These are phyloP conservation scores for Papilio glaucus DNA, from an alignment of 1,140 invertebrate species.

Conservation along the genomic window DNA sequence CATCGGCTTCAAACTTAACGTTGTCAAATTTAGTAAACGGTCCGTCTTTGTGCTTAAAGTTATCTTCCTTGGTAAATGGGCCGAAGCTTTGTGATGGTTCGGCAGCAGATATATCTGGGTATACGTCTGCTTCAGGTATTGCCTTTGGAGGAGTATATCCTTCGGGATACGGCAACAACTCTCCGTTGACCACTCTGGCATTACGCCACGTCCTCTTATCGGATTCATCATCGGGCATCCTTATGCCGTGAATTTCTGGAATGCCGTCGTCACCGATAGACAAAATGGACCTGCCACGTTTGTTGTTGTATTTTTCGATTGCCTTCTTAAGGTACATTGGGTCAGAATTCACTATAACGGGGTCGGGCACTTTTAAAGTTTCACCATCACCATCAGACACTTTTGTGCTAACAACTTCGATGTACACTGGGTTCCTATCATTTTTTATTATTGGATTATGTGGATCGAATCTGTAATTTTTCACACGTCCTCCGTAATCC, in stretches of 20 bases:
- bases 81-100: slow-evolving; percentile 74
- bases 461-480: slow-evolving; percentile 75
- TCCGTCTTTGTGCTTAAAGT: slow-evolving; percentile 78
- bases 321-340: slow-evolving; percentile 84
- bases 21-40: slow-evolving; percentile 82
- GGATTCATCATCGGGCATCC: slow-evolving; percentile 91
- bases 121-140: slow-evolving; percentile 83
- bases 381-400: slow-evolving; percentile 76
- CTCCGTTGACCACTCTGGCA: slow-evolving; percentile 92
- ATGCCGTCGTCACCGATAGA: slow-evolving; percentile 88
- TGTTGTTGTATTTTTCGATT: slow-evolving; percentile 77
- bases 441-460: slow-evolving; percentile 81
- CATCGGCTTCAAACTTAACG: slow-evolving; percentile 71
- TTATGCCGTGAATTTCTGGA: slow-evolving; percentile 90
- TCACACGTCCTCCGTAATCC: slow-evolving; percentile 71
- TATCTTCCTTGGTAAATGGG: slow-evolving; percentile 81
- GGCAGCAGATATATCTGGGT: slow-evolving; percentile 71
- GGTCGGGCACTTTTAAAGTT: slow-evolving; percentile 84
- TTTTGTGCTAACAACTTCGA: slow-evolving; percentile 82
- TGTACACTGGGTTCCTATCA: slow-evolving; percentile 81
- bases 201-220: slow-evolving; percentile 93
- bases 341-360: slow-evolving; percentile 87
- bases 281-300: slow-evolving; percentile 83
- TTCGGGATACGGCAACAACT: slow-evolving; percentile 88
- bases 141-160: slow-evolving; percentile 86